Conservation (phyloP, 2,888 invertebrate genomes). For the Calameuta idolon region DNA sequence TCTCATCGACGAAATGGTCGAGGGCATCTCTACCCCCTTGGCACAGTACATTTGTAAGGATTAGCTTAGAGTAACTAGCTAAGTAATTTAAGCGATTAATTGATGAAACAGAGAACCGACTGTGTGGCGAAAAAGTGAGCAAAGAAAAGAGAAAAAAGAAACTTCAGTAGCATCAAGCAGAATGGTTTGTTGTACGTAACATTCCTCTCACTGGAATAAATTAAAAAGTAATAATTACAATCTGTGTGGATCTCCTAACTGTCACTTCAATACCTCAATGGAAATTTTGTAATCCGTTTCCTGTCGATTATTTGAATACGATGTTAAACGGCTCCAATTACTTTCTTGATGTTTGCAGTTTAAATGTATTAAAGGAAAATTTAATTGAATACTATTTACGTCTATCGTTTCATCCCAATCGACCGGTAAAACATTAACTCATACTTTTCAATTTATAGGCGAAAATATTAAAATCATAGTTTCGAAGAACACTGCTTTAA, state of each 20-base stretch:
- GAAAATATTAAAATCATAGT: not conserved
- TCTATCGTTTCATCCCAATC: not conserved
- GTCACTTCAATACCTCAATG: not conserved
- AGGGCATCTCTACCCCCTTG: constrained; percentile 27
- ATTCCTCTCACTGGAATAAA: constrained; percentile 45
- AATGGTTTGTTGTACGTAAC: constrained; percentile 46
- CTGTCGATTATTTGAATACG: not conserved
- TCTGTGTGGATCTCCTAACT: not conserved
- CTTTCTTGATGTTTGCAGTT: not conserved
- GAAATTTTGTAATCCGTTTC: not conserved
- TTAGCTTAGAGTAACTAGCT: constrained; percentile 37
- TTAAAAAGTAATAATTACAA: constrained; percentile 25
- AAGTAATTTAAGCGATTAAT: constrained; percentile 26
- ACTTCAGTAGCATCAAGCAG: constrained; percentile 27
- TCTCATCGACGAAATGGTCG: constrained; percentile 29
- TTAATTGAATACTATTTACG: not conserved
- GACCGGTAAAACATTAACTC: not conserved
- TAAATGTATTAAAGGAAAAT: not conserved
- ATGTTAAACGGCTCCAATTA: not conserved
- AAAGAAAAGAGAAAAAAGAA: constrained; percentile 17
- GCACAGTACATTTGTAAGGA: constrained; percentile 40
- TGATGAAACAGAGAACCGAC: constrained; percentile 5
- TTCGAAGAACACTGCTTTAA: not conserved
- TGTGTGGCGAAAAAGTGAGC: not conserved
- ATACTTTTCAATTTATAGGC: not conserved